Base-by-base conservation (phyloP, 2,797 vertebrate species). In the Semotilus atromaculatus region DNA sequence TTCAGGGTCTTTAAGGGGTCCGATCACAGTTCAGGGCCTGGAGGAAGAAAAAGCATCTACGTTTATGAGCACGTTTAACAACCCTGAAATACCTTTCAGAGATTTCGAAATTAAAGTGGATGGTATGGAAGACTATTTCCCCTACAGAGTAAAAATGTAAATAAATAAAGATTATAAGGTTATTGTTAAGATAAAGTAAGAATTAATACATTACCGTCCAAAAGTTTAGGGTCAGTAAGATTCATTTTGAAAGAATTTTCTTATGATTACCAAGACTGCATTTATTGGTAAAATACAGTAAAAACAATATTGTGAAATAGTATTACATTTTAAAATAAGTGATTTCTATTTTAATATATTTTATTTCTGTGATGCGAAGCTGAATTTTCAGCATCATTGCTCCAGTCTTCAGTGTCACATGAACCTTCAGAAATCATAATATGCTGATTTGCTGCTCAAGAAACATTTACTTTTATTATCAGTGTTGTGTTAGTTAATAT, bases 1-100 rank as follows among this genome's bases (percentile, higher is more conserved):
- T 92, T 94, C 90, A 86, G 86, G 85, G 91, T 93, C 91, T 90
- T 91, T 87, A 90, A 48, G 14, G 73, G 82, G 36, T 83, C 91
- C 90, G 89, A 90, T 91, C 85, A 88, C 77, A 83, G 88, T 90
- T 93, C 91, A 93, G 86, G 88, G 93, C 92, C 95, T 94, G 89
- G 77, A 93, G 60, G 31, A 16, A 7, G 26, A 64, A 90, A 92
- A 14, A 84, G 55, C n/a, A 60, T 29, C 19, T 19, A 81, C 26
- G 3, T 18, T 75, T 36, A 53, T 29, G 23, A 81, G 34, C 21
- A 73, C 3, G 38, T 73, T 48, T 23, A 82, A 86, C 3, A 86
- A 91, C 89, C 91, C 90, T 90, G 90, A 93, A 91, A 81, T 83
- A 43, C 1, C 14, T 84, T 70, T 82, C 23, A 82, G 74, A 67